Evolutionary conservation across 2,797 vertebrate genomes (phyloP).

Genomic region (Galagoides demidoff): DNA sequence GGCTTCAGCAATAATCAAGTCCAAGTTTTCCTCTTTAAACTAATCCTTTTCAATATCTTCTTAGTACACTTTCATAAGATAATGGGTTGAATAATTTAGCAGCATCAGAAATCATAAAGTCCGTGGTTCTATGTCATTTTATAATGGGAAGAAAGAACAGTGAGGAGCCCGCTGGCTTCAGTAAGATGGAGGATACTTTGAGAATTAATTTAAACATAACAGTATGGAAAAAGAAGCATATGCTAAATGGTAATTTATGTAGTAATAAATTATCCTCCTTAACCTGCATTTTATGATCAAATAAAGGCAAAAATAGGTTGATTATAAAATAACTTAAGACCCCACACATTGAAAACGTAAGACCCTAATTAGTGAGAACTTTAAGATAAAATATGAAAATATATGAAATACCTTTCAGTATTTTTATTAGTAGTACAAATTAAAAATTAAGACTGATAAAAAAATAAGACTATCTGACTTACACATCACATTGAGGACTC

Average conservation of each 20-base stretch:
- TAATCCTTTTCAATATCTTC: background rate
- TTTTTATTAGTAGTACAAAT: background rate
- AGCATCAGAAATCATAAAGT: background rate
- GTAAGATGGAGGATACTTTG: background rate
- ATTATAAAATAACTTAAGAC: background rate
- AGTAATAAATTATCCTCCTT: background rate
- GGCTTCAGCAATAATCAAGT: too few species aligned
- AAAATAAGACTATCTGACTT: background rate
- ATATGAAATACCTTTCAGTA: too few species aligned
- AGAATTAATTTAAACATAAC: background rate
- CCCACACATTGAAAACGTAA: background rate
- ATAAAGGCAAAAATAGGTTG: background rate
- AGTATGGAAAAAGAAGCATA: background rate
- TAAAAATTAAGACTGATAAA: background rate
- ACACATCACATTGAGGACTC: background rate
- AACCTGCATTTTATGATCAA: background rate
- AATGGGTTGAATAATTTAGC: background rate
- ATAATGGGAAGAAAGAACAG: background rate
- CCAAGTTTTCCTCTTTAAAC: background rate
- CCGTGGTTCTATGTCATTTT: background rate
- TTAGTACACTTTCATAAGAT: background rate
- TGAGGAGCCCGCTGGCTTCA: fast-evolving
- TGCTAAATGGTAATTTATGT: background rate
- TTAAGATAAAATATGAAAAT: background rate
- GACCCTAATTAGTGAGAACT: background rate